phyloP scores from a whole-genome alignment of 2,797 vertebrate species.

The Argya squamiceps region DNA sequence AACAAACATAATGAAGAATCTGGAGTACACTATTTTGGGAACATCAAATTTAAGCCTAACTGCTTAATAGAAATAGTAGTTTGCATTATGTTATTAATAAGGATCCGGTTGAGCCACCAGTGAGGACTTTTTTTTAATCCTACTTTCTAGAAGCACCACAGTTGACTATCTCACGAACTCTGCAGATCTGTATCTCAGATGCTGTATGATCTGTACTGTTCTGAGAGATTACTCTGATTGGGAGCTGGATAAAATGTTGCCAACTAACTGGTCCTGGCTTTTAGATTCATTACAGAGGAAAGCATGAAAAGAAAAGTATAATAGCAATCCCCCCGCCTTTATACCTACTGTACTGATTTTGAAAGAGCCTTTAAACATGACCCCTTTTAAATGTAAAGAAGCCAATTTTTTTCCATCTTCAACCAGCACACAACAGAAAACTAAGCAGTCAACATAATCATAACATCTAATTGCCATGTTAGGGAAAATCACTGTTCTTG shows the following conservation, averaged over 20 bases:
- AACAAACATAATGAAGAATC: background rate
- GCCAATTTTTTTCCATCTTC: background rate
- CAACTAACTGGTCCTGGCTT: background rate
- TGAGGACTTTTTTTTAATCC: background rate
- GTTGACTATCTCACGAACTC: background rate
- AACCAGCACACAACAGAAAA: background rate
- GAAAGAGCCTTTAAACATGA: background rate
- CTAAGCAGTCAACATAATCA: background rate
- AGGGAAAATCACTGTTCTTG: background rate
- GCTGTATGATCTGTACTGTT: background rate
- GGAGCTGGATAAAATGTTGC: background rate
- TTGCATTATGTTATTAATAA: background rate
- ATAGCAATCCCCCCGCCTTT: background rate
- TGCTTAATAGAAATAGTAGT: background rate
- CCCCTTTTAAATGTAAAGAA: background rate
- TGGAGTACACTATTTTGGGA: background rate
- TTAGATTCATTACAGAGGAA: background rate
- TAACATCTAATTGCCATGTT: background rate
- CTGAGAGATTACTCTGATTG: background rate
- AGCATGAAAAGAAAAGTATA: background rate
- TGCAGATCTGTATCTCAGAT: background rate
- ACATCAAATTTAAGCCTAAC: background rate
- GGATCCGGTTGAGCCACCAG: background rate
- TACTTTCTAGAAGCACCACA: background rate
- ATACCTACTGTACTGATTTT: background rate